Conservation (phyloP, 2,113 vertebrate species). For the Psittacara wagleri region DNA sequence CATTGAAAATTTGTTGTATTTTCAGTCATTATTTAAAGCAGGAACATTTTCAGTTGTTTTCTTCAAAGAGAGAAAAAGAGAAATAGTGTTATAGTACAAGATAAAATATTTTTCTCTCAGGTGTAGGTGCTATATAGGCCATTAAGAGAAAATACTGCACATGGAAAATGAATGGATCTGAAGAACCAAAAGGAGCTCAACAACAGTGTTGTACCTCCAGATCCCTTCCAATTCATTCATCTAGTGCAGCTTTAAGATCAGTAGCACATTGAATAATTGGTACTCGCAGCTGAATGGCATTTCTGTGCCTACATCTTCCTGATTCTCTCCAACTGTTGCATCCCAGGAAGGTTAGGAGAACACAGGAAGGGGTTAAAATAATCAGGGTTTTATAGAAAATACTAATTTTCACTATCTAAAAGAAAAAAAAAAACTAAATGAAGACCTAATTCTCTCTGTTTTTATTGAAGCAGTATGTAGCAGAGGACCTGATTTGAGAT, state of each 20-base stretch:
- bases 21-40: not conserved
- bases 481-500: not conserved
- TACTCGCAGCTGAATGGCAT: not conserved
- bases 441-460: not conserved
- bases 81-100: not conserved
- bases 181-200: not conserved
- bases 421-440: not conserved
- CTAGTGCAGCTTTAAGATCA: not conserved
- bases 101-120: not conserved
- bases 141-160: not conserved
- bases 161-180: not conserved
- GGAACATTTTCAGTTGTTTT: not conserved
- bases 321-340: not conserved
- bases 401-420: not conserved
- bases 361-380: not conserved
- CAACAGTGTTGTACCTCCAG: not conserved
- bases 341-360: not conserved
- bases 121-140: not conserved
- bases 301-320: not conserved
- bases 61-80: not conserved
- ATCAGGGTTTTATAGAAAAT: not conserved
- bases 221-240: not conserved
- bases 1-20: not conserved
- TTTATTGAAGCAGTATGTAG: not conserved
- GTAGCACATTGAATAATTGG: not conserved